Evolutionary conservation across 1,140 invertebrate species (phyloP).

Genomic region (Aphidius ervi): DNA sequence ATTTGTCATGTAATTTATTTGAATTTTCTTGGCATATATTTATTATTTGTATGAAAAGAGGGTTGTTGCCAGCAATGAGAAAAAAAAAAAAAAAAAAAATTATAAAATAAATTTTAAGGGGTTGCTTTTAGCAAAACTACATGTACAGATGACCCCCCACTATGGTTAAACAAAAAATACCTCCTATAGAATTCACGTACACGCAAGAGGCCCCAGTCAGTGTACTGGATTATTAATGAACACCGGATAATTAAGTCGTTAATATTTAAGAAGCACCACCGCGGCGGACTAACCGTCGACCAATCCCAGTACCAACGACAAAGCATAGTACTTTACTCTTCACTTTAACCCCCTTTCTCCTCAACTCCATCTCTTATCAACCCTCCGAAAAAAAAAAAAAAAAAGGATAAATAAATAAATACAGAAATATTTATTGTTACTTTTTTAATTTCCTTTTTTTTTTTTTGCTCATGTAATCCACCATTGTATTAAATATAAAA

Average conservation of each 20-base stretch:
- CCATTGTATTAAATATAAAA: too few relatives aligned
- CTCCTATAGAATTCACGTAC: slow-evolving; percentile 22
- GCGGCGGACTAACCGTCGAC: slow-evolving; percentile 35
- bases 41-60: too few relatives aligned
- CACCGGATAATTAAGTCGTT: slow-evolving; percentile 47
- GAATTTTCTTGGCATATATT: too few relatives aligned
- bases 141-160: slow-evolving; percentile 2
- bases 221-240: slow-evolving; percentile 41
- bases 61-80: too few relatives aligned
- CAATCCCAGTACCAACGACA: slow-evolving; percentile 27
- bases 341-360: background rate
- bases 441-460: too few relatives aligned
- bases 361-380: background rate
- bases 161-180: background rate
- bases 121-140: too few relatives aligned
- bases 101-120: too few relatives aligned
- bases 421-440: too few relatives aligned
- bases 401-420: too few relatives aligned
- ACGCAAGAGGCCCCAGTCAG: slow-evolving; percentile 24
- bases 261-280: slow-evolving; percentile 47
- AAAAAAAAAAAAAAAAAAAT: too few relatives aligned
- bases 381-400: slow-evolving; percentile 1
- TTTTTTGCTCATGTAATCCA: too few relatives aligned
- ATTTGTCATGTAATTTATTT: too few relatives aligned
- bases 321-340: background rate